phyloP scores from a whole-genome alignment of 2,888 invertebrate species.

The Oligia latruncula region DNA sequence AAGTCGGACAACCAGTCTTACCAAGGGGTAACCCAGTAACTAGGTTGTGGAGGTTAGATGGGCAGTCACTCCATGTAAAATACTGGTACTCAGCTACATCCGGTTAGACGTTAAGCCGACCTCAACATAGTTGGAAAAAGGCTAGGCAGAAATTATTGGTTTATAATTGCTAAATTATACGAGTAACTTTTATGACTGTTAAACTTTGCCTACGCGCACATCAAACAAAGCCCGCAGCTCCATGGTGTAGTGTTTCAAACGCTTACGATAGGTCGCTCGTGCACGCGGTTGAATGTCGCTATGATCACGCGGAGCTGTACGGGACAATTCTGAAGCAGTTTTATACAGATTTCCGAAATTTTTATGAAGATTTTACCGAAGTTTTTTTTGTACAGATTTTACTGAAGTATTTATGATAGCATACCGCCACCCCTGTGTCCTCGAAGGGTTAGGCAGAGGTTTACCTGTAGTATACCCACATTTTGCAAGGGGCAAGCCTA shows the following conservation, averaged over 20 bases:
- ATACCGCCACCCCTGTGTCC: background rate
- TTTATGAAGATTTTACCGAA: too few species aligned
- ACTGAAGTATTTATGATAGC: background rate
- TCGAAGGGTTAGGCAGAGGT: too few species aligned
- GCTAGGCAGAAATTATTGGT: background rate
- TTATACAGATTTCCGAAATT: background rate
- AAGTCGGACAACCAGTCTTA: too few species aligned
- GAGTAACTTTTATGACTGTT: background rate
- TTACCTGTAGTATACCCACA: background rate
- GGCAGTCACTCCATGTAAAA: background rate
- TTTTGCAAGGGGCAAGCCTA: background rate
- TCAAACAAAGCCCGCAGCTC: slow-evolving; percentile 44
- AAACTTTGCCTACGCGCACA: slow-evolving; percentile 18
- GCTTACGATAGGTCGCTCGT: slow-evolving; percentile 69
- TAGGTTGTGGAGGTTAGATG: background rate
- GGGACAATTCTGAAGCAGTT: slow-evolving; percentile 25
- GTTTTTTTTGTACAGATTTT: background rate
- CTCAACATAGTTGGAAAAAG: background rate
- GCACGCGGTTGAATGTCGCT: slow-evolving; percentile 72
- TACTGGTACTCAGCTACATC: background rate
- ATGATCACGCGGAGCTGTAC: slow-evolving; percentile 67
- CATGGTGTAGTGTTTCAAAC: slow-evolving; percentile 35
- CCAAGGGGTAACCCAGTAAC: background rate
- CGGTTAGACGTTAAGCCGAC: background rate
- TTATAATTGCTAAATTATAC: background rate